phyloP scores from a whole-genome alignment of 1,140 invertebrate species.

The Coelopa frigida region DNA sequence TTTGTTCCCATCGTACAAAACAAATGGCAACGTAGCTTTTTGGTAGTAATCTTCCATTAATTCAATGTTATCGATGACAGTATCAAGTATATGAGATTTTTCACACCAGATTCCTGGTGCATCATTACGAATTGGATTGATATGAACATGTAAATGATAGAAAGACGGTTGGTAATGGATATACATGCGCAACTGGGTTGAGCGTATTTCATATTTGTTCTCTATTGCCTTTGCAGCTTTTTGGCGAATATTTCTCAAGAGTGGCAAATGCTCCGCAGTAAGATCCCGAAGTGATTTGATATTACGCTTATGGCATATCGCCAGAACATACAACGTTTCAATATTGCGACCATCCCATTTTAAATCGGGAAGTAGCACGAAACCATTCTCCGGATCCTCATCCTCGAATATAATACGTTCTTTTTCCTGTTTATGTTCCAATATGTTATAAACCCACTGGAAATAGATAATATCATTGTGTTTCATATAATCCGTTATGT shows the following conservation, averaged over 20 bases:
- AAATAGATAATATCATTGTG: slow-evolving; percentile 11
- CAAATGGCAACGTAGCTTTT: slow-evolving; percentile 67
- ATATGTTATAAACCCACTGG: slow-evolving; percentile 94
- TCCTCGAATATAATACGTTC: slow-evolving; percentile 86
- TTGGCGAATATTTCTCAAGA: slow-evolving; percentile 73
- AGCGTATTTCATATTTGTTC: slow-evolving; percentile 68
- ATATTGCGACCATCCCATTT: slow-evolving; percentile 84
- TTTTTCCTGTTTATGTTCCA: slow-evolving; percentile 81
- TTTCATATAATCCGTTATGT: background rate
- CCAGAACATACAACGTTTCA: slow-evolving; percentile 76
- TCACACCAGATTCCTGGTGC: slow-evolving; percentile 74
- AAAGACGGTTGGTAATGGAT: slow-evolving; percentile 96
- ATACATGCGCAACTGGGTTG: slow-evolving; percentile 72
- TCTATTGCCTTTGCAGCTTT: slow-evolving; percentile 68
- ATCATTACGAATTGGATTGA: slow-evolving; percentile 75
- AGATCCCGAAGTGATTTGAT: slow-evolving; percentile 83
- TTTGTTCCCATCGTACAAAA: slow-evolving; percentile 53
- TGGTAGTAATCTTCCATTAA: slow-evolving; percentile 76
- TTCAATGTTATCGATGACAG: slow-evolving; percentile 89
- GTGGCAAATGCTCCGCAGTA: slow-evolving; percentile 63
- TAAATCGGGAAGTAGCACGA: slow-evolving; percentile 83
- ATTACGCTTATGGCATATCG: slow-evolving; percentile 62
- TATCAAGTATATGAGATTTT: slow-evolving; percentile 75
- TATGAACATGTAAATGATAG: slow-evolving; percentile 94
- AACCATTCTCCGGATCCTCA: slow-evolving; percentile 68